These are phyloP conservation scores for Syngnathus floridae DNA, from an alignment of 2,113 vertebrate genomes.

Conservation along the genomic window DNA sequence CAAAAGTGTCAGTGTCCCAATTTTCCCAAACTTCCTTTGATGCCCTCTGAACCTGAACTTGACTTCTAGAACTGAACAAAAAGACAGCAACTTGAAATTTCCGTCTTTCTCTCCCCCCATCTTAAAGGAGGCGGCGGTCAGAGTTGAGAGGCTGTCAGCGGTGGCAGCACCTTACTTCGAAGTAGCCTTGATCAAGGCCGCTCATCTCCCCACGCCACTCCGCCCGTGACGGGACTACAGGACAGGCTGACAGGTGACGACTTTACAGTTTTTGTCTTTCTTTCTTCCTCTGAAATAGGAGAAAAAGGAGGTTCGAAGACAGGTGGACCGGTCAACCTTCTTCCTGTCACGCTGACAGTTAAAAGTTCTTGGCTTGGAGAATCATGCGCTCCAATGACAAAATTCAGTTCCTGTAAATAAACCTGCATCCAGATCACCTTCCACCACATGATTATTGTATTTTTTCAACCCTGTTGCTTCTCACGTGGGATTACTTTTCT, in stretches of 20 bases:
- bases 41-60: slow-evolving; percentile 39
- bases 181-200: slow-evolving; percentile 69
- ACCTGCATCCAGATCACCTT: slow-evolving; percentile 14
- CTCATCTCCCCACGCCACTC: slow-evolving; percentile 33
- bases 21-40: slow-evolving; percentile 55
- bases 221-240: slow-evolving; percentile 55
- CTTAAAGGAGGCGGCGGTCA: slow-evolving; percentile 28
- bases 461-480: slow-evolving; percentile 21
- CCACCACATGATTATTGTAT: slow-evolving; percentile 23
- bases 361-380: slow-evolving; percentile 29
- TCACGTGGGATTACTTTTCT: slow-evolving; percentile 52
- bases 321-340: slow-evolving; percentile 20
- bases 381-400: neutral
- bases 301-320: slow-evolving; percentile 28
- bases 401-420: slow-evolving; percentile 3
- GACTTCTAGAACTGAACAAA: slow-evolving; percentile 8
- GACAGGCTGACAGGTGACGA: slow-evolving; percentile 54
- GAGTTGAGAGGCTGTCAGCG: slow-evolving; percentile 56
- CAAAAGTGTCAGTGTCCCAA: slow-evolving; percentile 21
- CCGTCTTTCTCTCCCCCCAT: slow-evolving; percentile 40
- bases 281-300: slow-evolving; percentile 41
- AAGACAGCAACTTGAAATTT: neutral
- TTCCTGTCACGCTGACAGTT: slow-evolving; percentile 50
- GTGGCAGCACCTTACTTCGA: slow-evolving; percentile 51
- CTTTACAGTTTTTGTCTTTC: slow-evolving; percentile 41